phyloP scores from a whole-genome alignment of 2,888 invertebrate species.

The Oscheius sp. region DNA sequence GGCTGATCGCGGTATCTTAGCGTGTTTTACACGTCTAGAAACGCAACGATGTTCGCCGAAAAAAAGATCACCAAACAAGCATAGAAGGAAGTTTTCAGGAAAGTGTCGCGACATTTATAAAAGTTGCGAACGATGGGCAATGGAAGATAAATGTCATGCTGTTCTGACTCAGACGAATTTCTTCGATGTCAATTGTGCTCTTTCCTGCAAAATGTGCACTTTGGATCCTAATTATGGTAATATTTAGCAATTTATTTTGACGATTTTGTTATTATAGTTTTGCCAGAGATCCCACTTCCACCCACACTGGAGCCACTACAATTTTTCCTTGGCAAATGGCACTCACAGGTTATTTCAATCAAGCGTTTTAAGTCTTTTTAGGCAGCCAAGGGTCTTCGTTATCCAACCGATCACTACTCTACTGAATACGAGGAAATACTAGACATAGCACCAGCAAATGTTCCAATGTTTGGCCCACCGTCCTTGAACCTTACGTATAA shows the following conservation, averaged over 20 bases:
- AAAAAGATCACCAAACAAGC: too few species aligned
- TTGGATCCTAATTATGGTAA: slow-evolving; percentile 64
- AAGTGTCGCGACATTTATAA: slow-evolving; percentile 70
- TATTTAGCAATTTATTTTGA: slow-evolving; percentile 21
- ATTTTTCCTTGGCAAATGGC: slow-evolving; percentile 69
- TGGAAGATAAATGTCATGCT: slow-evolving; percentile 68
- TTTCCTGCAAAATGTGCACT: slow-evolving; percentile 68
- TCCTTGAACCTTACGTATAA: slow-evolving; percentile 68
- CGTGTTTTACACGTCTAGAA: slow-evolving; percentile 8
- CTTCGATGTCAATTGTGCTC: slow-evolving; percentile 70
- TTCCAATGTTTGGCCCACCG: slow-evolving; percentile 71
- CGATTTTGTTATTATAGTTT: slow-evolving; percentile 43
- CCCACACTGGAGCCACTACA: slow-evolving; percentile 70
- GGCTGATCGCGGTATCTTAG: slow-evolving; percentile 17
- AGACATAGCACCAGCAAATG: slow-evolving; percentile 66
- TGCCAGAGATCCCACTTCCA: slow-evolving; percentile 67
- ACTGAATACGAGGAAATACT: slow-evolving; percentile 66
- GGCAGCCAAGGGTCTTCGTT: slow-evolving; percentile 64
- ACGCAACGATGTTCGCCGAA: too few species aligned
- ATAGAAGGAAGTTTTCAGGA: slow-evolving; percentile 49
- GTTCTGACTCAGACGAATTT: slow-evolving; percentile 68
- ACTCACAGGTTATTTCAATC: slow-evolving; percentile 49
- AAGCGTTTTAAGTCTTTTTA: too few species aligned
- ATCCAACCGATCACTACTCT: slow-evolving; percentile 66
- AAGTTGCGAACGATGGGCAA: slow-evolving; percentile 69